phyloP scores from a whole-genome alignment of 2,797 vertebrate genomes.

The Hydrocynus forskahlii region DNA sequence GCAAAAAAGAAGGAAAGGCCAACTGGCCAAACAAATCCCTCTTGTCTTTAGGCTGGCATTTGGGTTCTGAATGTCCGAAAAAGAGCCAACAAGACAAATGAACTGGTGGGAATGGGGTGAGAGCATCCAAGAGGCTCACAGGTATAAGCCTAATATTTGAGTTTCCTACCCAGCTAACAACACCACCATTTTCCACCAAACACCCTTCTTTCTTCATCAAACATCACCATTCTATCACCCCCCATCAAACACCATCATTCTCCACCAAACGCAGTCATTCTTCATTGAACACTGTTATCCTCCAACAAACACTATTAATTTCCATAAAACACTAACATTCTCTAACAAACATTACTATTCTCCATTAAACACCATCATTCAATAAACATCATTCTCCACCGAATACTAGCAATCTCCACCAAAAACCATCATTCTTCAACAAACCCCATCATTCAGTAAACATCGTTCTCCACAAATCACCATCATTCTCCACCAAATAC shows the following conservation, averaged over 20 bases:
- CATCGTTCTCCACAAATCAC: not conserved
- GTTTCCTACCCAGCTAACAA: not conserved
- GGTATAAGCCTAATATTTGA: not conserved
- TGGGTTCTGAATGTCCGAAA: not conserved
- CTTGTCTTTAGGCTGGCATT: not conserved
- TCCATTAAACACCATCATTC: too few species aligned
- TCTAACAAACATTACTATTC: too few species aligned
- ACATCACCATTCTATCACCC: not conserved
- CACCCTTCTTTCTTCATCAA: not conserved
- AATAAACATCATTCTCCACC: too few species aligned
- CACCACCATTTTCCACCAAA: not conserved
- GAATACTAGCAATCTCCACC: not conserved
- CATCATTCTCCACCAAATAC: not conserved
- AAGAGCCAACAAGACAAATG: not conserved
- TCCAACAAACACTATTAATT: too few species aligned
- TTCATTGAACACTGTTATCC: too few species aligned
- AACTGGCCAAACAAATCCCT: not conserved
- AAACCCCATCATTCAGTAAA: not conserved
- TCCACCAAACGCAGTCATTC: too few species aligned
- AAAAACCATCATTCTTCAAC: not conserved
- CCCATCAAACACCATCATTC: too few species aligned
- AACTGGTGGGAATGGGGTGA: not conserved
- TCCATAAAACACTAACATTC: too few species aligned
- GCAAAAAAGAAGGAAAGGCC: not conserved
- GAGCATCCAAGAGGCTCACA: not conserved